Evolutionary conservation across 1,140 invertebrate species (phyloP), one percentile per base, ranked within the genome.

Genomic region (Megalopta genalis): DNA sequence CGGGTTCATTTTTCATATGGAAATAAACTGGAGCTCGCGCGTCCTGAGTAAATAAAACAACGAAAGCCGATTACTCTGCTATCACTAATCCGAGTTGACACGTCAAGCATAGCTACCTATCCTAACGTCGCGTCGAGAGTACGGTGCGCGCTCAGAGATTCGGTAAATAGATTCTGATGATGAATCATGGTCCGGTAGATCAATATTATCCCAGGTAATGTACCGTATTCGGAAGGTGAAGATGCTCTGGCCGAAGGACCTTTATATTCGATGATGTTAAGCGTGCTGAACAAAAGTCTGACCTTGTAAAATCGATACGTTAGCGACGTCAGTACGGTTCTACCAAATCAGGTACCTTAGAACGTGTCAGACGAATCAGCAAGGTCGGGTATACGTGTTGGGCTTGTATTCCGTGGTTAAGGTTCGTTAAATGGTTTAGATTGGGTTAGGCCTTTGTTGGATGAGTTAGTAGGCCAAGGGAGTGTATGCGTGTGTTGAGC

Each of bases 391-490:
- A n/a, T n/a, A n/a, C 54, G 21, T 57, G 54, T 57, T 57, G n/a
- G n/a, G 54, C 54, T n/a, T 57, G n/a, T 57, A 23, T 57, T 8
- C 54, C 1, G 54, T 57, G 54, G 54, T 57, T 57, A 57, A 57
- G 54, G 54, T 57, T 57, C 54, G 54, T 57, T 57, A 57, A 57
- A 57, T 57, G 54, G 54, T 57, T 57, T 57, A 57, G 54, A 57
- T 57, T 57, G 54, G 18, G 21, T 57, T 57, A 57, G 54, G 54
- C 21, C 54, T 57, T n/a, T n/a, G 54, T 57, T 57, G n/a, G 54
- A 57, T 57, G 54, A 57, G 54, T 57, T 57, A 57, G 54, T n/a
- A 57, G 18, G 54, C n/a, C 21, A n/a, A 6, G 6, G 54, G 9
- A n/a, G 18, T 21, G 49, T 52, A 2, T 7, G 54, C 2, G 54